Evolutionary conservation across 2,113 vertebrate species (phyloP).

Genomic region (Puma concolor): DNA sequence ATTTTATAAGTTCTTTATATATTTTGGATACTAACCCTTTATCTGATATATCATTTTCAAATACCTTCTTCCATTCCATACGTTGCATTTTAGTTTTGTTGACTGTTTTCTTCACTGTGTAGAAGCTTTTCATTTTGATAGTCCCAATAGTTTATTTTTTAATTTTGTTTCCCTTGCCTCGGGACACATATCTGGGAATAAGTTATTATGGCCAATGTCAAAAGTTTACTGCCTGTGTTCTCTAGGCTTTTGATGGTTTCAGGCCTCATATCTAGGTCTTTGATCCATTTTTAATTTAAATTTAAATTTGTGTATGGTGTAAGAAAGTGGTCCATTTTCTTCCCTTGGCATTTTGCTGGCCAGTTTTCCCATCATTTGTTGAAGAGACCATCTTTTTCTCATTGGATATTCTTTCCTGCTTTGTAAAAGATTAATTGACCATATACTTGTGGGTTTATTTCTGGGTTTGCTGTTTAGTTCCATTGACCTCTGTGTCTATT

Average conservation of each 20-base stretch:
- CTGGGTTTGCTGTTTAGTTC: neutral
- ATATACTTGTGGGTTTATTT: neutral
- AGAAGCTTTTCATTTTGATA: neutral
- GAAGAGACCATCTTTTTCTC: neutral
- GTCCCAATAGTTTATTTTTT: neutral
- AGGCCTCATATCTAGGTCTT: neutral
- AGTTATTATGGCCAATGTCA: neutral
- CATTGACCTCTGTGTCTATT: too few species aligned
- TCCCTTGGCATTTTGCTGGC: neutral
- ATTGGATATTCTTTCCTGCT: neutral
- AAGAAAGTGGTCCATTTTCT: neutral
- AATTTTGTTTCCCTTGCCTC: neutral
- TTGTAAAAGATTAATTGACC: neutral
- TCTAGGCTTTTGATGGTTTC: neutral
- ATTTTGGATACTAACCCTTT: neutral
- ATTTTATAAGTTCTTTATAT: neutral
- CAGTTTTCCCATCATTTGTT: neutral
- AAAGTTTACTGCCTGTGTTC: neutral
- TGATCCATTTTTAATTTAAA: neutral
- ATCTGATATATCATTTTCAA: neutral
- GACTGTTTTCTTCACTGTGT: neutral
- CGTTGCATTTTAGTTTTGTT: neutral
- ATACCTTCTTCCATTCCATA: neutral
- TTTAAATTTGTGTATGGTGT: neutral
- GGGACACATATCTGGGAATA: neutral